These are phyloP conservation scores for Dendrocopos noguchii DNA, from an alignment of 2,113 vertebrate genomes.

Conservation along the genomic window DNA sequence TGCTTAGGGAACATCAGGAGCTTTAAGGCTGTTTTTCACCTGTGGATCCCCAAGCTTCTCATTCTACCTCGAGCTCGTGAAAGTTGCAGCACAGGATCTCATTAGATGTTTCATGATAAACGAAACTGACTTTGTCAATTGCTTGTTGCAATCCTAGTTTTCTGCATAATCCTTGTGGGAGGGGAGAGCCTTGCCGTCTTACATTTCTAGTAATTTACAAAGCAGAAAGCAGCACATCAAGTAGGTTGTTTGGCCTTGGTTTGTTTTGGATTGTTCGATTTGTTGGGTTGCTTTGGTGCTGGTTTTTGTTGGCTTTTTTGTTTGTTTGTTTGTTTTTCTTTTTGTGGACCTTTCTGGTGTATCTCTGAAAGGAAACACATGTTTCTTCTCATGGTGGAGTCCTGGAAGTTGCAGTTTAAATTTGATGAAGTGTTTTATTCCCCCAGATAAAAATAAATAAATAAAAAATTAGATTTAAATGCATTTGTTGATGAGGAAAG, in stretches of 20 bases:
- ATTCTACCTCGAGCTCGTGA: neutral
- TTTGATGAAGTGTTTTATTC: constrained; percentile 71
- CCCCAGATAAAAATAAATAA: constrained; percentile 60
- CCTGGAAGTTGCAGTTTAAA: constrained; percentile 61
- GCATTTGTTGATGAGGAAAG: constrained; percentile 58
- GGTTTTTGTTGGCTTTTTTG: no score
- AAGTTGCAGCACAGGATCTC: neutral
- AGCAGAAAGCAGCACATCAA: neutral
- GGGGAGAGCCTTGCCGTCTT: neutral
- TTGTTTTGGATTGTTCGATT: no score
- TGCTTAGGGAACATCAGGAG: neutral
- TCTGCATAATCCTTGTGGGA: neutral
- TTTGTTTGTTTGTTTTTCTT: neutral
- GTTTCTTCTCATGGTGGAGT: constrained; percentile 47
- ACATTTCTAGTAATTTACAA: neutral
- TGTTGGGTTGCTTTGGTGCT: neutral
- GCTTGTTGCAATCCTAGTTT: neutral
- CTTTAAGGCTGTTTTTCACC: neutral
- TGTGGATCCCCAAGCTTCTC: neutral
- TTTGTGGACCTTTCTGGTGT: neutral
- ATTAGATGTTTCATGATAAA: neutral
- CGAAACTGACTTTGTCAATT: neutral
- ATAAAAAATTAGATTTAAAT: constrained; percentile 60
- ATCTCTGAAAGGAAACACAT: constrained; percentile 59
- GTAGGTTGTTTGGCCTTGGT: neutral